Base-by-base conservation (phyloP, 2,888 invertebrate genomes). In the Tachina grossa region DNA sequence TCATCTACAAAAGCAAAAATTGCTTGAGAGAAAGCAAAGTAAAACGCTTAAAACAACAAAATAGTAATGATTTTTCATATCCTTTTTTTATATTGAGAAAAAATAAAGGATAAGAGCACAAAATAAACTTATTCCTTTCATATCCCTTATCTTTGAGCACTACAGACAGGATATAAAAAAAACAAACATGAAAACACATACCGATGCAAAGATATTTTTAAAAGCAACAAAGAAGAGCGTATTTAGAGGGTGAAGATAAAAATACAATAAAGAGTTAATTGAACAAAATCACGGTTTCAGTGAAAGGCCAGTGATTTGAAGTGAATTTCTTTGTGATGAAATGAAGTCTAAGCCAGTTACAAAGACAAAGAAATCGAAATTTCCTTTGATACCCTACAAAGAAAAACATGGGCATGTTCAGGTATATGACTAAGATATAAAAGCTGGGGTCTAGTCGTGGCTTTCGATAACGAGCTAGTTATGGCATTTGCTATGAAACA, bases 91-190 rank as follows among this genome's bases (percentile, higher is more conserved):
- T 53, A 39, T 39, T 14, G 39, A 6, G 6, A 43, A 69, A 51
- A 49, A n/a, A n/a, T n/a, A n/a, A 41, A 39, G 47, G 19, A 75
- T 61, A 82, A 75, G 55, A 65, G 49, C 72, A 69, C 69, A 69
- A 78, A 66, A 43, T 43, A 53, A 59, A 74, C 8, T 14, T 65
- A 13, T 55, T 41, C 3, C 9, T 68, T 69, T 47, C 9, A 41
- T 13, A 22, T 16, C 19, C 9, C 1, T 14, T 53, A 19, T n/a
- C 41, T 65, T 71, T 63, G n/a, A n/a, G 45, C 2, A 47, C 6
- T 3, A n/a, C n/a, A 69, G 5, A 57, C n/a, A 16, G 9, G n/a
- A 47, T 14, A 10, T 41, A 57, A 47, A 49, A 49, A 53, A 43
- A 22, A 31, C 13, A n/a, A n/a, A n/a, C n/a, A 14, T 9, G 6